These are phyloP conservation scores for Heterochromis multidens DNA, from an alignment of 2,113 vertebrate genomes.

Conservation along the genomic window DNA sequence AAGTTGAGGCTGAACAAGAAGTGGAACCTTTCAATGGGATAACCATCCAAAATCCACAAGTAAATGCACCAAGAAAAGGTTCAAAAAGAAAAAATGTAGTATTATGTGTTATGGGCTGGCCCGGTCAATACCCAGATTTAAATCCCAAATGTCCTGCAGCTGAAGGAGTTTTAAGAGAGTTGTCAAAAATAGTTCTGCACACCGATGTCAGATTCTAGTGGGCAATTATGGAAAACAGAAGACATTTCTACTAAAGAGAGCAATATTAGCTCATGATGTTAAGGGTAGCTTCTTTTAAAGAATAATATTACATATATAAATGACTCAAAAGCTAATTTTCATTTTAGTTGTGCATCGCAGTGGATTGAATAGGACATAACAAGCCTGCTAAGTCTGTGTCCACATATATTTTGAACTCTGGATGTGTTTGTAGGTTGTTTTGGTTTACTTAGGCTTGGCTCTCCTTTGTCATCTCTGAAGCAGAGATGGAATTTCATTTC, in stretches of 20 bases:
- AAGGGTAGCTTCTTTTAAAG: not conserved
- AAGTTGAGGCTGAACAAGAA: not conserved
- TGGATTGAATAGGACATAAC: not conserved
- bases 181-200: not conserved
- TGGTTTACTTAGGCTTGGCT: not conserved
- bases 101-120: not conserved
- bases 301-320: not conserved
- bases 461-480: not conserved
- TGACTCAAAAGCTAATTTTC: rapidly evolving
- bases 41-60: not conserved
- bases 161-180: not conserved
- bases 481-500: conserved; percentile 22
- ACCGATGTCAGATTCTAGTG: not conserved
- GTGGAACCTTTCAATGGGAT: not conserved
- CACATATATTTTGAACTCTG: not conserved
- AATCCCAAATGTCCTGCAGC: not conserved
- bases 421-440: not conserved
- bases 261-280: too few species aligned
- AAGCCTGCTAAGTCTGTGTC: not conserved
- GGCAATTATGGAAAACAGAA: not conserved
- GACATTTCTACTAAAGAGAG: not conserved
- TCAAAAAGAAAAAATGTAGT: not conserved
- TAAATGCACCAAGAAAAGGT: not conserved
- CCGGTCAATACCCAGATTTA: not conserved
- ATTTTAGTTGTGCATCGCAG: rapidly evolving